These are phyloP conservation scores for Uloborus diversus DNA, from an alignment of 1,140 invertebrate genomes.

Conservation along the genomic window DNA sequence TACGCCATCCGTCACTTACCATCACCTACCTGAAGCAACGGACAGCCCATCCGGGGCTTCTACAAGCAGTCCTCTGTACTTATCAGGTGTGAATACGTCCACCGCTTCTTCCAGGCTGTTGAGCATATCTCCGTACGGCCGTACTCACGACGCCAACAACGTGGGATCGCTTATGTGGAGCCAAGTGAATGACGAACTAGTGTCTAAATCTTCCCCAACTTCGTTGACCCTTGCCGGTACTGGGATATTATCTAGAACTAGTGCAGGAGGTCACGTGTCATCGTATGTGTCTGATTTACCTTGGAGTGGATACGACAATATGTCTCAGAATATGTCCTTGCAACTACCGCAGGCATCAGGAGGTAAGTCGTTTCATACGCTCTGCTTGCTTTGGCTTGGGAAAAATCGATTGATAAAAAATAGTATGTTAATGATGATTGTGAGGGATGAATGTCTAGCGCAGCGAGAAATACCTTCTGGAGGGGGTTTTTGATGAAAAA, in stretches of 20 bases:
- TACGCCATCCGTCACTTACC: slow-evolving; percentile 26
- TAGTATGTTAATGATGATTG: too few relatives aligned
- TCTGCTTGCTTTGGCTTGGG: not conserved
- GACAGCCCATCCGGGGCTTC: not conserved
- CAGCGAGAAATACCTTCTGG: too few relatives aligned
- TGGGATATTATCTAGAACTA: slow-evolving; percentile 14
- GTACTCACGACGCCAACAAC: slow-evolving; percentile 5
- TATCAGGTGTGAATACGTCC: not conserved
- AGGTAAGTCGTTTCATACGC: slow-evolving; percentile 20
- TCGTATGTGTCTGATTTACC: slow-evolving; percentile 38
- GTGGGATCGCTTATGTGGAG: slow-evolving; percentile 40
- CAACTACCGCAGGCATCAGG: slow-evolving; percentile 30
- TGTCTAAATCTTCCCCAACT: slow-evolving; percentile 26
- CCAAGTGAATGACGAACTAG: slow-evolving; percentile 32
- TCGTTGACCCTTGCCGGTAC: slow-evolving; percentile 3
- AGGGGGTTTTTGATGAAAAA: too few relatives aligned
- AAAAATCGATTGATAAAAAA: too few relatives aligned
- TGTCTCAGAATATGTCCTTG: slow-evolving; percentile 15
- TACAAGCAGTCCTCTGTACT: slow-evolving; percentile 2
- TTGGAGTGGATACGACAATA: slow-evolving; percentile 39
- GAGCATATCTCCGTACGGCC: slow-evolving; percentile 15
- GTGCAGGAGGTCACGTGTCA: slow-evolving; percentile 13
- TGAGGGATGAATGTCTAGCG: too few relatives aligned
- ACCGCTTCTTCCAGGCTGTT: slow-evolving; percentile 20
- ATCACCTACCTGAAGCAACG: slow-evolving; percentile 24